Evolutionary conservation across 2,797 vertebrate genomes (phyloP).

Genomic region (Enteromius treurensis): DNA sequence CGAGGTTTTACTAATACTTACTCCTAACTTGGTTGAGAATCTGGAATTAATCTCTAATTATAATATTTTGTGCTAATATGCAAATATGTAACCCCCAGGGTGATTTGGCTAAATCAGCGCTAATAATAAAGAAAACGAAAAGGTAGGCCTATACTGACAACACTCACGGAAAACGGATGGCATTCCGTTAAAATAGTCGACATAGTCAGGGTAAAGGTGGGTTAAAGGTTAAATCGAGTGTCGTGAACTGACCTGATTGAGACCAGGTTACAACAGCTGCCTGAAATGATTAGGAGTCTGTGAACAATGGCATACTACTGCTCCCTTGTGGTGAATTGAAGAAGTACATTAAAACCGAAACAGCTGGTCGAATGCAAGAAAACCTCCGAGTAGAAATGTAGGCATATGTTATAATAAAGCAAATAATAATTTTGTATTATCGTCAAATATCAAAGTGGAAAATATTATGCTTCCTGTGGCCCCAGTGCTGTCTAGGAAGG

Average conservation of each 20-base stretch:
- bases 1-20: neutral
- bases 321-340: slow-evolving; percentile 10
- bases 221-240: slow-evolving; percentile 36
- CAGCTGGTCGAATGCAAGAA: neutral
- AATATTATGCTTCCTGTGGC: neutral
- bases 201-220: slow-evolving; percentile 14
- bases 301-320: neutral
- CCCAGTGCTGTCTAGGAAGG: neutral
- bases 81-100: neutral
- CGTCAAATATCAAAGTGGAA: neutral
- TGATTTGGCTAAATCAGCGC: neutral
- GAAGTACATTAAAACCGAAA: neutral
- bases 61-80: neutral
- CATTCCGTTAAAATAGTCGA: slow-evolving; percentile 17
- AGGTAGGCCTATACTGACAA: neutral
- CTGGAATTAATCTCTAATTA: neutral
- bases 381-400: neutral
- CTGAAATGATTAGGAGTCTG: neutral
- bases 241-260: neutral
- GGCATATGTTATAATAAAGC: neutral
- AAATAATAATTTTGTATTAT: neutral
- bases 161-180: neutral
- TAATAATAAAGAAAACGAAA: neutral
- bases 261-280: neutral
- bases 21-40: too few relatives aligned